These are phyloP conservation scores for Sebastiscus tertius DNA, from an alignment of 2,797 vertebrate genomes.

Conservation along the genomic window DNA sequence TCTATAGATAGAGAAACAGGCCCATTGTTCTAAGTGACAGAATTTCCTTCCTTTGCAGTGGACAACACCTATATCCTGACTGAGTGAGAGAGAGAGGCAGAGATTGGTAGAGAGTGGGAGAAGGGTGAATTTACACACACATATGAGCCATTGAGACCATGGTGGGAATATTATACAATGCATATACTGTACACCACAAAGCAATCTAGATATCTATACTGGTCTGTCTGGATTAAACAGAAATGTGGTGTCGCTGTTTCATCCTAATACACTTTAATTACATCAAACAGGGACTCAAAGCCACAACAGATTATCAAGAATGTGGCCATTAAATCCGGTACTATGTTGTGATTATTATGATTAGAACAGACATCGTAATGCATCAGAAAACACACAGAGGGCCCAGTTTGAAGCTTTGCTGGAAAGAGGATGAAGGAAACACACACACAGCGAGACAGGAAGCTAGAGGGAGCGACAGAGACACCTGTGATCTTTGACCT, in stretches of 20 bases:
- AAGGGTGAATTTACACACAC: constrained; percentile 45
- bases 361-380: background rate
- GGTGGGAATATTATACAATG: background rate
- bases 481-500: constrained; percentile 85
- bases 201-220: background rate
- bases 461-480: constrained; percentile 68
- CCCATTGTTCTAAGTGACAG: constrained; percentile 89
- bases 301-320: background rate
- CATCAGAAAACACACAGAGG: background rate
- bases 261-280: background rate
- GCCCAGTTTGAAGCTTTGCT: constrained; percentile 49
- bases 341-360: background rate
- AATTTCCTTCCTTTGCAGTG: constrained; percentile 89
- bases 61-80: constrained; percentile 92
- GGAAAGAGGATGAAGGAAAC: constrained; percentile 76
- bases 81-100: constrained; percentile 57
- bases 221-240: background rate
- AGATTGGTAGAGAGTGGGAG: constrained; percentile 68
- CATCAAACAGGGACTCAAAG: background rate
- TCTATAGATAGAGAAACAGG: constrained; percentile 88
- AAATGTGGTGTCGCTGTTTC: background rate
- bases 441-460: constrained; percentile 75
- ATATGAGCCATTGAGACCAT: constrained; percentile 14
- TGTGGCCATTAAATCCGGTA: background rate
- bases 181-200: background rate